A percentile compares a stretch with the other conserved stretches of the same genome.
Conservation (phyloP, 2,797 vertebrate species). For the Sebastes itinus region DNA sequence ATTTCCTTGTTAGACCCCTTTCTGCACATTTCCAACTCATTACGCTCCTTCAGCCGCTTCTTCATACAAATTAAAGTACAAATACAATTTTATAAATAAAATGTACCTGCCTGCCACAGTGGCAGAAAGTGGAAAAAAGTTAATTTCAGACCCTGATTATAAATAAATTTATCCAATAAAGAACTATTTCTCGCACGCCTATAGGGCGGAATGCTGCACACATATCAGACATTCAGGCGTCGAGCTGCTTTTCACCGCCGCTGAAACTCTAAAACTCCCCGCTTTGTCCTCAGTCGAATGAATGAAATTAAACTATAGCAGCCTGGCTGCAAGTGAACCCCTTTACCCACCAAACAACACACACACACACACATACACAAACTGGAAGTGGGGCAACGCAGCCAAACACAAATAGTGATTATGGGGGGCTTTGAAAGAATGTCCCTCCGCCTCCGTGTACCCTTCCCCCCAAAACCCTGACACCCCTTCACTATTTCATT, state of each 20-base stretch:
- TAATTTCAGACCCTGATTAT: too few relatives aligned
- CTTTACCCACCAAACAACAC: conserved; percentile 43
- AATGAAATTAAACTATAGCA: conserved; percentile 71
- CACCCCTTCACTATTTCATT: conserved; percentile 63
- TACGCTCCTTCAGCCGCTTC: accelerated
- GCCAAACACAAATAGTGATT: conserved; percentile 75
- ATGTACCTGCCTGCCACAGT: accelerated
- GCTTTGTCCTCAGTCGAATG: conserved; percentile 64
- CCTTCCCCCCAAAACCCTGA: conserved; percentile 58
- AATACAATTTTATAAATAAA: too few relatives aligned
- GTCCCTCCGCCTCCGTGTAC: conserved; percentile 46
- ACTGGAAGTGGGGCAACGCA: conserved; percentile 68
- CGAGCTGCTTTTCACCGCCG: conserved; percentile 53
- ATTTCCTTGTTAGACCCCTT: background rate
- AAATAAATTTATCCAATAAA: background rate
- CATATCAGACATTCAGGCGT: conserved; percentile 76
- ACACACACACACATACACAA: conserved; percentile 24
- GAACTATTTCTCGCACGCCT: background rate
- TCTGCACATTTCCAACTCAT: background rate
- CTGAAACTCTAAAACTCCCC: conserved; percentile 44
- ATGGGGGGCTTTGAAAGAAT: conserved; percentile 72
- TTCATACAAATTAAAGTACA: background rate
- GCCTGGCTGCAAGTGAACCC: conserved; percentile 52
- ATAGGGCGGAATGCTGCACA: conserved; percentile 8
- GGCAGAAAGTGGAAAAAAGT: background rate